Percentiles rank a stretch among this genome's conserved stretches.
These are phyloP conservation scores for Talpa occidentalis DNA, from an alignment of 2,113 vertebrate genomes.

Conservation along the genomic window DNA sequence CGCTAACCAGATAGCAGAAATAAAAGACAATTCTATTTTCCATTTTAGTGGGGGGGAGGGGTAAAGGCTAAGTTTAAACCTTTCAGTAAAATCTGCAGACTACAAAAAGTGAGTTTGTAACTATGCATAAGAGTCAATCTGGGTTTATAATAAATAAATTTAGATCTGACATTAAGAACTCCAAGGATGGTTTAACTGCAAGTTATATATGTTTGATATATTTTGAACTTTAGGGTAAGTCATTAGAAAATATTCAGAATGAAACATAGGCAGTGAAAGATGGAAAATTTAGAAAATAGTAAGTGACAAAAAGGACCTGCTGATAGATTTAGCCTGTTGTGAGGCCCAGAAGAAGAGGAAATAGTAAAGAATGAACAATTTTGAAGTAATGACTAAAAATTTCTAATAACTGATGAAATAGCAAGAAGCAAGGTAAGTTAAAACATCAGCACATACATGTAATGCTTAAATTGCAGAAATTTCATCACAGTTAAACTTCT, in stretches of 20 bases:
- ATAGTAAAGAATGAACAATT: neutral
- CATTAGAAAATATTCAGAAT: neutral
- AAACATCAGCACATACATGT: neutral
- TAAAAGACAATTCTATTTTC: neutral
- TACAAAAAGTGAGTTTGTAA: neutral
- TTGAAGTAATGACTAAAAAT: neutral
- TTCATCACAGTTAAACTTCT: neutral
- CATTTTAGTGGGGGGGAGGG: neutral
- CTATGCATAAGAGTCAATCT: neutral
- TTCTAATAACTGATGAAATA: neutral
- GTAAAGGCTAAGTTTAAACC: neutral
- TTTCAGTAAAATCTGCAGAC: conserved; percentile 44
- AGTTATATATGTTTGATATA: conserved; percentile 13
- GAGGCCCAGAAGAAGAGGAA: neutral
- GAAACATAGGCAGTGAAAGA: neutral
- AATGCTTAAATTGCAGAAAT: conserved; percentile 24
- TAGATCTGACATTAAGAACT: neutral
- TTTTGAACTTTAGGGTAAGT: neutral
- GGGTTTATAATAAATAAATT: conserved; percentile 9
- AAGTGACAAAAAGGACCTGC: neutral
- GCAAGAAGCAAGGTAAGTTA: neutral
- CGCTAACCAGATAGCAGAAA: neutral
- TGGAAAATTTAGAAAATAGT: neutral
- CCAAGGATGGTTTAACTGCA: neutral
- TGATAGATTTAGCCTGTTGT: neutral